Evolutionary conservation across 2,113 vertebrate species (phyloP), one percentile per base, ranked within the genome.

Genomic region (Tenrec ecaudatus): DNA sequence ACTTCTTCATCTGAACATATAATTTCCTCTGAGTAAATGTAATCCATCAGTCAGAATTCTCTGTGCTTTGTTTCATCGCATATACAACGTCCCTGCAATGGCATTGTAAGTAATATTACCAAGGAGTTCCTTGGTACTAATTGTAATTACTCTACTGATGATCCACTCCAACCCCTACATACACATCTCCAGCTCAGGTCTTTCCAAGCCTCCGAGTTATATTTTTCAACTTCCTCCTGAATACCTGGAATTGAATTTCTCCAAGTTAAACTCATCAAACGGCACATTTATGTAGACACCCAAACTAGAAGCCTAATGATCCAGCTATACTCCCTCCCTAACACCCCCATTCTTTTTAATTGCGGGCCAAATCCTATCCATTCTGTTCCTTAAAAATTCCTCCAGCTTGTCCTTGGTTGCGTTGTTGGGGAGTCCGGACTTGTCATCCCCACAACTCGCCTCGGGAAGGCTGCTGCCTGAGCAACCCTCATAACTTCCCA

Each of bases 71-170:
- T 6, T 85, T 7, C 8, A 85, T 27, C 23, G 17, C 19, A 69
- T 64, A 19, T 57, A 87, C 78, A 43, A 75, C 62, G 79, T 66
- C 33, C 19, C 31, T 75, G 25, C 29, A 68, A 60, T 1, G 53
- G 86, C 60, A 71, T 79, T 87, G n/a, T 79, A 20, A 66, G n/a
- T 83, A 53, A 75, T 23, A 89, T 92, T 80, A 92, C 15, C 77
- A 79, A 66, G 3, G 19, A 79, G 89, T 64, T 36, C 69, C 76
- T 77, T 38, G 43, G 62, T 78, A 58, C 15, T 78, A 43, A 82
- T 73, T 76, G 81, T 80, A 86, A 89, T 43, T 36, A 60, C 5
- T 53, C 17, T 85, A n/a, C 17, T 68, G 29, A 85, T 77, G 62
- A 71, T 11, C 12, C 47, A 53, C 47, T 53, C 12, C 12, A 53